Conservation (phyloP, 2,888 invertebrate genomes). For the Cheilosia urbana region DNA sequence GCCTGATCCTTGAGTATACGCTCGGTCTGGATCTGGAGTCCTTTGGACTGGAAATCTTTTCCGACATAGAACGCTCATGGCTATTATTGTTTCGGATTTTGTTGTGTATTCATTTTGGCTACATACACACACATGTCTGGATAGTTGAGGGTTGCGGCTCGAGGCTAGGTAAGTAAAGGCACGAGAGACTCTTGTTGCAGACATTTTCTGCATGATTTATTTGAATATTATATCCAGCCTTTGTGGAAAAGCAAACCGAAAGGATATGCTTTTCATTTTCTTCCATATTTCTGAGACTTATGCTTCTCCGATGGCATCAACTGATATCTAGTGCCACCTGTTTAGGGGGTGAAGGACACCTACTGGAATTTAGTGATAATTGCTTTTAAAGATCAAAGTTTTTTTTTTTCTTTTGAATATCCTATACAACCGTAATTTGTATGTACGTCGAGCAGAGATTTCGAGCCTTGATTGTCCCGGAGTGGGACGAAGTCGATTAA, state of each 20-base stretch:
- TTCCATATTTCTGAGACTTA: constrained; percentile 12
- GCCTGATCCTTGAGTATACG: constrained; percentile 36
- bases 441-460: not conserved
- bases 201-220: constrained; percentile 55
- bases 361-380: constrained; percentile 10
- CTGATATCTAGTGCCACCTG: not conserved
- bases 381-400: constrained; percentile 26
- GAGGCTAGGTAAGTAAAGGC: not conserved
- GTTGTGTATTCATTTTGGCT: constrained; percentile 16
- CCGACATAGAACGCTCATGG: constrained; percentile 26
- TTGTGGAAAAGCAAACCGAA: not conserved
- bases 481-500: not conserved
- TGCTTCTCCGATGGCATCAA: constrained; percentile 8
- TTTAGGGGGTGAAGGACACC: not conserved
- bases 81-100: constrained; percentile 57
- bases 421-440: not conserved
- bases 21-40: constrained; percentile 24
- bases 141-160: not conserved
- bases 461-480: not conserved
- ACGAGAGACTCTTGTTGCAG: constrained; percentile 25
- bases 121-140: not conserved
- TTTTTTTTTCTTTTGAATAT: no score
- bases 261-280: constrained; percentile 1
- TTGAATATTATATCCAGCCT: constrained; percentile 33
- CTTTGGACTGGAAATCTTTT: constrained; percentile 35